Evolutionary conservation across 2,888 invertebrate species (phyloP).

Genomic region (Clitarchus hookeri): DNA sequence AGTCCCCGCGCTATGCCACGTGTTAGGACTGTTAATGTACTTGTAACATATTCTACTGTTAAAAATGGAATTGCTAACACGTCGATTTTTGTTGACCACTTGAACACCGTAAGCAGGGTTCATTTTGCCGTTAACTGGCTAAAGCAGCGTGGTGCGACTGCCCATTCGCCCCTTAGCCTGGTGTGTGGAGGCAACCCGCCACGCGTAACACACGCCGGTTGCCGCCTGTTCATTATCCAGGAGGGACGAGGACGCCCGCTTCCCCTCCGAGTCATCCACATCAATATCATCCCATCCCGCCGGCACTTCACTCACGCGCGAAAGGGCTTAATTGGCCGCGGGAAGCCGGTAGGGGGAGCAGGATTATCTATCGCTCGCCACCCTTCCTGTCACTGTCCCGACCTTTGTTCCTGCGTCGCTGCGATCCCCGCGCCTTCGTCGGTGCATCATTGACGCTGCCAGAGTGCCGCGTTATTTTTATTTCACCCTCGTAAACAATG

Average conservation of each 20-base stretch:
- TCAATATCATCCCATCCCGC: not conserved
- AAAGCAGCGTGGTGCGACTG: no score
- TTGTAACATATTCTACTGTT: no score
- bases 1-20: no score
- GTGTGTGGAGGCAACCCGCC: not conserved
- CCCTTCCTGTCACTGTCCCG: not conserved
- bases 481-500: no score
- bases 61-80: no score
- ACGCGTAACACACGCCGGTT: not conserved
- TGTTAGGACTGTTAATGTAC: no score
- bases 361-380: not conserved
- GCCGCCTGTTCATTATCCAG: conserved; percentile 2
- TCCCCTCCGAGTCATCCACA: not conserved
- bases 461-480: no score
- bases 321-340: conserved; percentile 1
- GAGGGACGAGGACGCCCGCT: not conserved
- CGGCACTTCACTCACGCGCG: not conserved
- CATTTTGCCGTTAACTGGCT: no score
- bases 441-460: no score
- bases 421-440: not conserved
- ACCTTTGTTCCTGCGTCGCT: not conserved
- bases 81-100: no score
- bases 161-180: not conserved
- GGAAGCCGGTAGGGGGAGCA: not conserved
- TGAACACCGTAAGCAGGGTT: no score